Base-by-base conservation (phyloP, 1,140 invertebrate species). In the Bicyclus anynana region DNA sequence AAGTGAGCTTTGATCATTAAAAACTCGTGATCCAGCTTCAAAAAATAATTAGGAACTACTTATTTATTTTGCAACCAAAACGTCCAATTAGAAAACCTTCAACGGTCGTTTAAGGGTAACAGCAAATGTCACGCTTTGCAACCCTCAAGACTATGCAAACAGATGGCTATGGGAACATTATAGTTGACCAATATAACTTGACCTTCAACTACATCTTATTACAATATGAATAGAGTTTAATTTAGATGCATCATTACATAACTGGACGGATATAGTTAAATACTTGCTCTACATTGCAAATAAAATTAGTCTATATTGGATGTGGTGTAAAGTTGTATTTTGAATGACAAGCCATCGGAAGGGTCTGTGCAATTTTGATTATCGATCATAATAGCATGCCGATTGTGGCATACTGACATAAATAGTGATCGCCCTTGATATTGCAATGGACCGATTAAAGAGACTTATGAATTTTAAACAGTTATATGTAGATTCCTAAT, bases 61-160 rank as follows among this genome's bases (percentile, higher is more conserved):
- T 44, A 44, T 44, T 62, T 20, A 44, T 16, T 44, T 26, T 27
- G 26, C 17, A 35, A 46, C 33, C 10, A 29, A 47, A 54, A 54
- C 53, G 27, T 38, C 48, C 23, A 60, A 63, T 67, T 63, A 63
- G 42, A 59, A 58, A 64, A 60, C 57, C 58, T 52, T 56, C 55
- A 64, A 64, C 55, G 47, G 52, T 23, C 54, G 54, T 61, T 67
- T 61, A 64, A 64, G 56, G 42, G 52, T 55, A 55, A 61, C 57
- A 58, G 61, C 65, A 64, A 67, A 67, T 67, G 65, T 61, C 62
- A 59, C 56, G 57, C 44, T 52, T 33, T 60, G 52, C 58, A 55
- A 67, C 65, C 58, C 65, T 64, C 65, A 64, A 64, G 61, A 64
- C 56, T 59, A 51, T 38, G 33, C 57, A 58, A 64, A 67, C 65